phyloP scores from a whole-genome alignment of 2,888 invertebrate genomes.

The Dasypogon diadema region DNA sequence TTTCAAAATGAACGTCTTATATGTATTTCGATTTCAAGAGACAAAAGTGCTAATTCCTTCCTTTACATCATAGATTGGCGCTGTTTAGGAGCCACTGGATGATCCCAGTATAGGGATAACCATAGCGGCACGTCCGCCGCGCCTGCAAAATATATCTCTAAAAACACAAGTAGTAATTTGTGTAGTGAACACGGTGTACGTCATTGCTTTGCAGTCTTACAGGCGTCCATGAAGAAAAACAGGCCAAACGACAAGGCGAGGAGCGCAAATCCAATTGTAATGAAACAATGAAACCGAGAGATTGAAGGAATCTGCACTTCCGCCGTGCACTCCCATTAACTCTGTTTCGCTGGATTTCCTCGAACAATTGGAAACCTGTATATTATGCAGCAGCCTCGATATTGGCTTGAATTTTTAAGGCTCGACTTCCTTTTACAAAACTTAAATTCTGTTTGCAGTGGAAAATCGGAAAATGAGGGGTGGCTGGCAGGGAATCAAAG shows the following conservation, averaged over 20 bases:
- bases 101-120: no score
- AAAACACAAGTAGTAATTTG: conserved; percentile 18
- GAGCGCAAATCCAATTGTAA: background rate
- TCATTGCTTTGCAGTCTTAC: background rate
- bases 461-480: background rate
- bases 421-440: background rate
- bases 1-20: no score
- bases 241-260: background rate
- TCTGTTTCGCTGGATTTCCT: background rate
- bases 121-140: no score
- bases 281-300: background rate
- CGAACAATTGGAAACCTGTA: conserved; percentile 24
- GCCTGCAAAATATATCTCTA: no score
- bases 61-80: no score
- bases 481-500: background rate
- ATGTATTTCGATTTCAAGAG: no score
- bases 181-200: conserved; percentile 38
- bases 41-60: no score
- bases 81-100: no score
- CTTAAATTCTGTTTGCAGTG: background rate
- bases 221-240: conserved; percentile 37
- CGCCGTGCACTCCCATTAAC: background rate
- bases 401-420: conserved; percentile 23
- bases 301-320: background rate
- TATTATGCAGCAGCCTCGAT: conserved; percentile 18